Evolutionary conservation across 1,140 invertebrate species (phyloP), one percentile per base, ranked within the genome.

Genomic region (Artemia franciscana): DNA sequence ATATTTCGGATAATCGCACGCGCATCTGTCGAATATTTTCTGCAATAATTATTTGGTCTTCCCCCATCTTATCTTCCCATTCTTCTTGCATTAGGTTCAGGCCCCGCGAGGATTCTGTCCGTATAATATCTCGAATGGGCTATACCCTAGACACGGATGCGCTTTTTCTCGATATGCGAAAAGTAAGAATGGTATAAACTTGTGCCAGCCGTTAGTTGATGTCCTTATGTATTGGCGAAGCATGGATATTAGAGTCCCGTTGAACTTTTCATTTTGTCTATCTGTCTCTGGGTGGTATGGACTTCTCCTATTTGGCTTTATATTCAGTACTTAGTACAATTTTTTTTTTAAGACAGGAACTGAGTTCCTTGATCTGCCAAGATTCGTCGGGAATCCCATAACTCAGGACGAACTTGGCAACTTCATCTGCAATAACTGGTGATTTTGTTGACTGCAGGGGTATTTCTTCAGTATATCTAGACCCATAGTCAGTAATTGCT

Each of bases 401-500:
- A 7, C 30, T 39, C n/a, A 7, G 7, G 30, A 39, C 30, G n/a
- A 7, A 39, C n/a, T 39, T 39, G 7, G 30, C n/a, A 7, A 39
- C 7, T n/a, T 39, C 30, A 39, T 39, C 30, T 7, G 30, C 30
- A n/a, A 39, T 39, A n/a, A 39, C 30, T n/a, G 7, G 7, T 39
- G 30, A 7, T 39, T n/a, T n/a, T 7, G 30, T 39, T 7, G 30
- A 39, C 18, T 57, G 62, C 5, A 69, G 24, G 2, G 71, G 59
- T 62, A 59, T 63, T 5, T 67, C 66, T 39, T 70, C 66, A 4
- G 64, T 58, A 58, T 62, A 73, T 62, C 70, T 68, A 3, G 71
- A 71, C n/a, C 69, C 68, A 60, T 71, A 69, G 61, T 71, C 68
- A 2, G 64, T 64, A 0, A 66, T 59, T 18, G 69, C 65, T 4